phyloP scores from a whole-genome alignment of 2,888 invertebrate genomes.

The Molorchus minor region DNA sequence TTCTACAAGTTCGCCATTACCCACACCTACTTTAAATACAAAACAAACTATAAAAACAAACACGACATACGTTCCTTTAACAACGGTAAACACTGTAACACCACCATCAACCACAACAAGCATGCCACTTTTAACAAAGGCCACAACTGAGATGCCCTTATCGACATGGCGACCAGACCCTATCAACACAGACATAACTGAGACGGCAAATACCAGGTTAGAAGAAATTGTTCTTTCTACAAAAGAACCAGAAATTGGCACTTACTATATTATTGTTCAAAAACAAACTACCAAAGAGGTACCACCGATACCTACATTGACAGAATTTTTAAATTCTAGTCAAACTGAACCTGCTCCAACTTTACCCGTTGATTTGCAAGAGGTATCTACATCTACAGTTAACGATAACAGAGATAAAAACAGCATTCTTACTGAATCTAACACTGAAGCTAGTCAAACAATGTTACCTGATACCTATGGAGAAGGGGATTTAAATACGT shows the following conservation, averaged over 20 bases:
- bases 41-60: no score
- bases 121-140: not conserved
- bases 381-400: not conserved
- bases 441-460: no score
- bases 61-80: slow-evolving; percentile 18
- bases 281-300: slow-evolving; percentile 17
- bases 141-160: not conserved
- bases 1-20: slow-evolving; percentile 10
- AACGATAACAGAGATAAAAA: not conserved
- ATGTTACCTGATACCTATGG: no score
- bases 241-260: slow-evolving; percentile 14
- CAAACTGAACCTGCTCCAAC: slow-evolving; percentile 3
- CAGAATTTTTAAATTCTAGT: slow-evolving; percentile 21
- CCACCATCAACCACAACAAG: not conserved
- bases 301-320: slow-evolving; percentile 20
- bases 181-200: slow-evolving; percentile 26
- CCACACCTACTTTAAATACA: not conserved
- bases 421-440: no score
- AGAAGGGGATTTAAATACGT: slow-evolving; percentile 36
- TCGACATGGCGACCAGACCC: slow-evolving; percentile 25
- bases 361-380: not conserved
- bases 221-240: slow-evolving; percentile 11
- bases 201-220: slow-evolving; percentile 27
- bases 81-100: slow-evolving; percentile 12
- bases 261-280: slow-evolving; percentile 14